Conservation (phyloP, 2,113 vertebrate genomes). For the Aegithalos caudatus region DNA sequence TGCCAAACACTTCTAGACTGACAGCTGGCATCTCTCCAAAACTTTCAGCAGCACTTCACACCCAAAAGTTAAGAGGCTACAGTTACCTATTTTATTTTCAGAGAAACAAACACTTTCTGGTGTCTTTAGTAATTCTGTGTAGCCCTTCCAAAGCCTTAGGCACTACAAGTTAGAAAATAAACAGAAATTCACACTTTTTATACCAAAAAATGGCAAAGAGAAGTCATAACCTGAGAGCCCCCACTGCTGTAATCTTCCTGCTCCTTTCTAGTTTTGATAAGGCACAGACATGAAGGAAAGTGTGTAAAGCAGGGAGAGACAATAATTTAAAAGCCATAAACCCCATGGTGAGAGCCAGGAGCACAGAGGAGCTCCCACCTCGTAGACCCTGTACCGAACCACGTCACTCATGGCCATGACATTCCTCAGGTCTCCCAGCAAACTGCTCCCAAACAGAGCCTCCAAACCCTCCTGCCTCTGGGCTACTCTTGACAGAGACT, state of each 20-base stretch:
- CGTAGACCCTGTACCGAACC: slow-evolving; percentile 90
- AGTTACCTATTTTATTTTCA: not conserved
- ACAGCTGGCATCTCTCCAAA: not conserved
- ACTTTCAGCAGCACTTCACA: not conserved
- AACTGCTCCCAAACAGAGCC: slow-evolving; percentile 81
- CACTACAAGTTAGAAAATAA: not conserved
- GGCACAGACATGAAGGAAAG: rapidly evolving
- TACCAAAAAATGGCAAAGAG: not conserved
- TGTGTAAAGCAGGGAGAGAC: not conserved
- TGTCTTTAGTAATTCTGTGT: not conserved
- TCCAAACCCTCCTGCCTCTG: slow-evolving; percentile 82
- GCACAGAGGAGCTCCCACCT: slow-evolving; percentile 72
- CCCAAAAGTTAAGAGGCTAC: not conserved
- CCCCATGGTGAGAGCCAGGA: not conserved
- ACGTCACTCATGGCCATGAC: slow-evolving; percentile 87
- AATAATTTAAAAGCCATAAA: not conserved
- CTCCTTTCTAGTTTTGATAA: not conserved
- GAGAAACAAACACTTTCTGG: not conserved
- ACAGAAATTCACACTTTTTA: not conserved
- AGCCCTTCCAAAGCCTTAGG: not conserved
- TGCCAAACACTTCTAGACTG: not conserved
- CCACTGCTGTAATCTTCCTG: not conserved
- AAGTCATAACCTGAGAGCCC: not conserved
- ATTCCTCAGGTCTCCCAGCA: slow-evolving; percentile 82
- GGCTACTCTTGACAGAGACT: slow-evolving; percentile 80